Evolutionary conservation across 2,888 invertebrate species (phyloP).

Genomic region (Metopia argyrocephala): DNA sequence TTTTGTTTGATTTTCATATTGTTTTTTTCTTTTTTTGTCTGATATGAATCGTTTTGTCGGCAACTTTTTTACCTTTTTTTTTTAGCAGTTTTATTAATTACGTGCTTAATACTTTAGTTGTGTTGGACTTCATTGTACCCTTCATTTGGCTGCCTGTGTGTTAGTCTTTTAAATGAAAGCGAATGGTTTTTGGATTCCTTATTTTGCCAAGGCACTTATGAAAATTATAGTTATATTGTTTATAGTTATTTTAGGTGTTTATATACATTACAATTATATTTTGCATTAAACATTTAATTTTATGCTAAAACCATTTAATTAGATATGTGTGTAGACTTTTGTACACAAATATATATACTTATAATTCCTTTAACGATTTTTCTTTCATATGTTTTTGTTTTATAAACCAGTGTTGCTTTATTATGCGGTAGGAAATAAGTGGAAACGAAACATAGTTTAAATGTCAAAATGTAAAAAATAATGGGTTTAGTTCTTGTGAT

Average conservation of each 20-base stretch:
- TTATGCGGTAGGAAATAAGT: background rate
- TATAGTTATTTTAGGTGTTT: too few species aligned
- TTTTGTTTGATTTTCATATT: constrained; percentile 53
- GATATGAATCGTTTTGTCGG: constrained; percentile 58
- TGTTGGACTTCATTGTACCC: background rate
- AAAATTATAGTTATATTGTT: background rate
- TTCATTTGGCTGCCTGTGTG: background rate
- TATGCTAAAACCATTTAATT: background rate
- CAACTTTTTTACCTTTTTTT: constrained; percentile 36
- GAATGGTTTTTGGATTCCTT: constrained; percentile 14
- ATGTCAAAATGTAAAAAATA: constrained; percentile 1
- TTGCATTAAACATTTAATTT: too few species aligned
- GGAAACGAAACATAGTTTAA: constrained; percentile 8
- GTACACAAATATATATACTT: background rate
- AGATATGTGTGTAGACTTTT: background rate
- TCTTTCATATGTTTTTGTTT: background rate
- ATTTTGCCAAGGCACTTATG: background rate
- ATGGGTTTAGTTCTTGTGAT: constrained; percentile 5
- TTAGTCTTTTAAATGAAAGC: constrained; percentile 25
- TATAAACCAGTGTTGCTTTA: background rate
- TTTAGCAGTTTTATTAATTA: background rate
- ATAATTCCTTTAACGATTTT: background rate
- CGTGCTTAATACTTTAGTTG: background rate
- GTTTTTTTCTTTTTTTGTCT: constrained; percentile 27
- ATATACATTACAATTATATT: too few species aligned